These are phyloP conservation scores for Tenthredo mesomela DNA, from an alignment of 2,888 invertebrate species.

Conservation along the genomic window DNA sequence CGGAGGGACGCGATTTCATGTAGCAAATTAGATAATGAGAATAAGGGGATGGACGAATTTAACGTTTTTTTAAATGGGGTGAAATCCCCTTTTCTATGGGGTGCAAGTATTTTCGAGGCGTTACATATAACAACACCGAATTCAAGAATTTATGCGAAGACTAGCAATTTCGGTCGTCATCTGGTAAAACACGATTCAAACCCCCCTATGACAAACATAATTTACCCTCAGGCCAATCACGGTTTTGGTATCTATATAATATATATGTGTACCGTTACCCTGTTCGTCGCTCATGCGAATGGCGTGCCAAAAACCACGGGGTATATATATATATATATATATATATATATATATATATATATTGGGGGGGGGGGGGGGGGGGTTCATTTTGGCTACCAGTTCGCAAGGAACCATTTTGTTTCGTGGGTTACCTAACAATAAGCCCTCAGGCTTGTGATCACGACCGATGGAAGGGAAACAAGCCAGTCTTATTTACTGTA, in stretches of 20 bases:
- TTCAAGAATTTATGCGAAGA: conserved; percentile 35
- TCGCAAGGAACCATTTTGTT: conserved; percentile 27
- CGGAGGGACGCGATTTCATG: not conserved
- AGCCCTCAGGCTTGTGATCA: not conserved
- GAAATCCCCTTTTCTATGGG: not conserved
- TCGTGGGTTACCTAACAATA: conserved; percentile 15
- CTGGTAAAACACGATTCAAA: conserved; percentile 9
- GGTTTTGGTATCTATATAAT: not conserved
- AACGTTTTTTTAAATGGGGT: not conserved
- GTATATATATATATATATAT: not conserved
- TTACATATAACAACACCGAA: not conserved
- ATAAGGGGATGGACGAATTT: not conserved
- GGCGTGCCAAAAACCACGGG: conserved; percentile 25
- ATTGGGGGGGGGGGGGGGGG: not conserved
- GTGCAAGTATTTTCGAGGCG: not conserved
- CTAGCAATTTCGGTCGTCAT: not conserved
- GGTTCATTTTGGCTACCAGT: not conserved
- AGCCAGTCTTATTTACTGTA: conserved; percentile 1
- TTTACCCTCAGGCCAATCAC: conserved; percentile 30
- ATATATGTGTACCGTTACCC: not conserved
- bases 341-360: not conserved
- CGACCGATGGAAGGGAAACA: conserved; percentile 20
- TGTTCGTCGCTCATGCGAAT: conserved; percentile 24
- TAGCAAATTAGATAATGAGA: not conserved
- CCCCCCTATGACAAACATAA: conserved; percentile 33